phyloP scores from a whole-genome alignment of 2,797 vertebrate species.

The Bradypodion ventrale region DNA sequence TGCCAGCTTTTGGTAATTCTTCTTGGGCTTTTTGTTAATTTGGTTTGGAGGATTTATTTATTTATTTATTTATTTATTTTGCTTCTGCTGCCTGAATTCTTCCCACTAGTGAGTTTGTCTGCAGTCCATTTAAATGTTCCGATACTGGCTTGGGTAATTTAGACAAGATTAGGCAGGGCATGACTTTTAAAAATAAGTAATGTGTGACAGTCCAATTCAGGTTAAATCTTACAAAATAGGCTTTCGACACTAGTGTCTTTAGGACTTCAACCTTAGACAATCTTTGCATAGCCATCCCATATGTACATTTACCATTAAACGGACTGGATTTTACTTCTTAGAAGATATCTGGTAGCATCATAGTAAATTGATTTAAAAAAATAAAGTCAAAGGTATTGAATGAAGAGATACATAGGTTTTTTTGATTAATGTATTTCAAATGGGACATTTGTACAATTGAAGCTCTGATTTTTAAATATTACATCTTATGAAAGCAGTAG shows the following conservation, averaged over 20 bases:
- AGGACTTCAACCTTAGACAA: background rate
- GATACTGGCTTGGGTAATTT: background rate
- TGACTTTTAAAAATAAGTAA: background rate
- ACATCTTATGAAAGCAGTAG: background rate
- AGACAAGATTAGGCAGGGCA: background rate
- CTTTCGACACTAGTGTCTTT: background rate
- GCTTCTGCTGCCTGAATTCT: background rate
- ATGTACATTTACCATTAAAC: background rate
- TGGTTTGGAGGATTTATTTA: background rate
- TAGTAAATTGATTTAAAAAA: background rate
- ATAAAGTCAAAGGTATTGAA: background rate
- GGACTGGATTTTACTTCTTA: background rate
- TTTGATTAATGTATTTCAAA: background rate
- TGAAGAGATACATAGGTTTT: background rate
- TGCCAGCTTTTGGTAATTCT: background rate
- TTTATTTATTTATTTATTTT: background rate
- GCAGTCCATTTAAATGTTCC: background rate
- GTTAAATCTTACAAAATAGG: background rate
- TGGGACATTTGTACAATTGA: background rate
- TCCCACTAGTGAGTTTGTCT: background rate
- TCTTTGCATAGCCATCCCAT: background rate
- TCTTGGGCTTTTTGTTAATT: background rate
- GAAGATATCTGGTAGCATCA: background rate
- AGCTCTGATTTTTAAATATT: background rate
- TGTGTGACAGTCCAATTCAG: background rate